Evolutionary conservation across 2,888 invertebrate species (phyloP).

Genomic region (Hymenopus coronatus): DNA sequence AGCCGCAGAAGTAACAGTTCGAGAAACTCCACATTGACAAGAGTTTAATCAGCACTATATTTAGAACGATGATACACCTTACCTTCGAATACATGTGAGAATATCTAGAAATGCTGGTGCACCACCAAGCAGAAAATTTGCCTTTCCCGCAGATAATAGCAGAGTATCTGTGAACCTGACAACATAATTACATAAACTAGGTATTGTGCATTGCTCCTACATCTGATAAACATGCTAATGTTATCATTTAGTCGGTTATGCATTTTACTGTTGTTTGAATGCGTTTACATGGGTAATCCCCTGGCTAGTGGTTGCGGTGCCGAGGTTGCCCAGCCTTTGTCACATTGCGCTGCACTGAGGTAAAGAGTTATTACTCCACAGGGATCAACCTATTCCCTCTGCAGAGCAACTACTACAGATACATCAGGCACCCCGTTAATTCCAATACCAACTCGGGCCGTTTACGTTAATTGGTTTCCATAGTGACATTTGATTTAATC

Average conservation of each 20-base stretch:
- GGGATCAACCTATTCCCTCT: background rate
- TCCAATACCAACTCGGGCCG: background rate
- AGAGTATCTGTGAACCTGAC: no score
- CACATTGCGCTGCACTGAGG: background rate
- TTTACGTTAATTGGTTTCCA: background rate
- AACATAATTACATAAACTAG: no score
- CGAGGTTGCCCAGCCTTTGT: background rate
- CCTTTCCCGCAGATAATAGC: no score
- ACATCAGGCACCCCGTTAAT: background rate
- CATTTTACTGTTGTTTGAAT: background rate
- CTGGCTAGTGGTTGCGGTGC: background rate
- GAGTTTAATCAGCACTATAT: no score
- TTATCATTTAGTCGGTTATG: background rate
- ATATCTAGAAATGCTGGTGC: no score
- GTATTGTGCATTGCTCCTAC: no score
- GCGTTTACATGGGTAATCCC: background rate
- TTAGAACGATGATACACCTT: no score
- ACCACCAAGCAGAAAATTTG: no score
- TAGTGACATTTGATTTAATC: background rate
- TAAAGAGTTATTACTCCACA: slow-evolving; percentile 15
- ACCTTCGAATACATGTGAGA: no score
- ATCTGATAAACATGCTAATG: no score
- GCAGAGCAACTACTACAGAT: background rate
- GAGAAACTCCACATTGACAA: no score
- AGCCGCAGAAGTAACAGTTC: no score